These are phyloP conservation scores for Raja brachyura DNA, from an alignment of 2,113 vertebrate species.

Conservation along the genomic window DNA sequence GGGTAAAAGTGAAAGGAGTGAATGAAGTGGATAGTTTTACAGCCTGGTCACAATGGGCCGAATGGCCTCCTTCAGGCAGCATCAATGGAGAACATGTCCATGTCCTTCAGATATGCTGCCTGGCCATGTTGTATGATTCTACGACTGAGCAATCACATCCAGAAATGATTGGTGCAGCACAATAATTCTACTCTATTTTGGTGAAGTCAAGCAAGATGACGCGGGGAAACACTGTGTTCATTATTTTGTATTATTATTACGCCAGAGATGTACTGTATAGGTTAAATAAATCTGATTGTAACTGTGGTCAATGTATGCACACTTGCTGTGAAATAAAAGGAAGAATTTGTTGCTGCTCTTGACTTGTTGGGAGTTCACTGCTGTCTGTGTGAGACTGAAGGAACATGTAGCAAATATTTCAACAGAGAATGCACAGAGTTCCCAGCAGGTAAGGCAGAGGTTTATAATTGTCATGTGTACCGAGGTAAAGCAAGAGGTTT, in stretches of 20 bases:
- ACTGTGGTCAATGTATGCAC: not conserved
- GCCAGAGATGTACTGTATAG: not conserved
- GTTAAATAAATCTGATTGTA: constrained; percentile 6
- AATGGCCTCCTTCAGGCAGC: not conserved
- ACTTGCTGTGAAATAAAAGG: not conserved
- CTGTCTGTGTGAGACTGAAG: not conserved
- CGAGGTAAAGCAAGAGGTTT: no score
- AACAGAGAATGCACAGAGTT: no score
- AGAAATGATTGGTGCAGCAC: not conserved
- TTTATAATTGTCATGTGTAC: no score
- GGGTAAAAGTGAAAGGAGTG: not conserved
- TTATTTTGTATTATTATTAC: not conserved
- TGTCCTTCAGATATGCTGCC: no score
- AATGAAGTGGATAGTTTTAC: not conserved
- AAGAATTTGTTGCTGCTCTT: not conserved
- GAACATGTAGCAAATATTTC: not conserved
- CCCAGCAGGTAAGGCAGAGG: no score
- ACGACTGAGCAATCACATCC: not conserved
- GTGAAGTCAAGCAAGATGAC: not conserved
- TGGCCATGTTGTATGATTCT: not conserved
- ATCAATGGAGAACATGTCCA: no score
- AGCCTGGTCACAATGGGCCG: not conserved
- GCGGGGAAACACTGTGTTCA: not conserved
- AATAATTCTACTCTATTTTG: not conserved
- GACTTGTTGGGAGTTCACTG: not conserved